phyloP scores from a whole-genome alignment of 2,888 invertebrate genomes.

The Watsonalla binaria region DNA sequence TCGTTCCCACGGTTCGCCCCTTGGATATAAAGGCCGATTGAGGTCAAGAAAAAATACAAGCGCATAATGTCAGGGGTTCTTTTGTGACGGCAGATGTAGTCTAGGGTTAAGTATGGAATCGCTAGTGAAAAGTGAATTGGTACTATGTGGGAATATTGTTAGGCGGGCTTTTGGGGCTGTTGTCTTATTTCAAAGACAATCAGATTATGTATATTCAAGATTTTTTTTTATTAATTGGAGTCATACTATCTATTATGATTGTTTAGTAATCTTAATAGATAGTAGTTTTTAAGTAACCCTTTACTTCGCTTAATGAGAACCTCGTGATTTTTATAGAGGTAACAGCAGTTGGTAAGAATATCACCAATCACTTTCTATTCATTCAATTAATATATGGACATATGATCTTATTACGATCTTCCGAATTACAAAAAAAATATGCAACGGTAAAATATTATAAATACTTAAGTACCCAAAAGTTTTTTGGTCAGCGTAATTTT shows the following conservation, averaged over 20 bases:
- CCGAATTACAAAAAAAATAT: conserved; percentile 2
- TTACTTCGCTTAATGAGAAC: no score
- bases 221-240: no score
- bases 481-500: conserved; percentile 27
- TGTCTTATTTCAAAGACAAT: neutral
- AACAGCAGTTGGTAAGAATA: no score
- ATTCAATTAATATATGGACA: no score
- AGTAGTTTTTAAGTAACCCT: no score
- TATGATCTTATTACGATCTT: neutral
- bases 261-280: no score
- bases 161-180: conserved; percentile 5
- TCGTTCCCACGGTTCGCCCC: conserved; percentile 77
- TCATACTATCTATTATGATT: no score
- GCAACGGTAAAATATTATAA: conserved; percentile 15
- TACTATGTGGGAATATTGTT: conserved; percentile 28
- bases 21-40: conserved; percentile 68
- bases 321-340: no score
- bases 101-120: conserved; percentile 72
- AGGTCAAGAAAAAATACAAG: conserved; percentile 78
- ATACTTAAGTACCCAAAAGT: neutral
- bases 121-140: conserved; percentile 61
- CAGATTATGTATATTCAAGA: neutral
- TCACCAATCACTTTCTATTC: no score
- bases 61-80: conserved; percentile 68
- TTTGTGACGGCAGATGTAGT: conserved; percentile 71